Evolutionary conservation across 2,113 vertebrate species (phyloP), one percentile per base, ranked within the genome.

Genomic region (Triplophysa rosa): DNA sequence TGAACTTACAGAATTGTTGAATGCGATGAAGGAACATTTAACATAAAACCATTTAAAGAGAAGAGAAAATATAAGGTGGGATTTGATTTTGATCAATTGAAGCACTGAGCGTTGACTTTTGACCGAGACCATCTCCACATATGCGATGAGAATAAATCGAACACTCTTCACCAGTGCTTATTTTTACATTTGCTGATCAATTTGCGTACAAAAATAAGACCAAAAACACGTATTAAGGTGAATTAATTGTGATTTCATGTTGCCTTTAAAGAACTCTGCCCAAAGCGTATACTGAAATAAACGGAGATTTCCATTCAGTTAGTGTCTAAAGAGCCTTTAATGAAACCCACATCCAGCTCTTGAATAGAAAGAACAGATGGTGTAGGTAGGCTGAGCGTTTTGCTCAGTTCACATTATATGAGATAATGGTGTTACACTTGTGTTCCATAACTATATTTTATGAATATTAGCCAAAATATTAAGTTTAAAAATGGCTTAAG

Each of bases 301-400:
- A 77, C 71, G 58, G 47, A 33, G 29, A 56, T 56, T 56, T 56
- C 7, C 52, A 56, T 56, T 19, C 52, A 56, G 52, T 56, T 8
- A 8, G 17, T 56, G 17, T 56, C 1, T 56, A 56, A 56, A 17
- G 52, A 19, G 52, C 17, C 52, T 56, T n/a, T 56, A 8, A 56
- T 7, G 52, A 56, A 56, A 56, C 52, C 52, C 52, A 59, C 52
- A 69, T 79, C 37, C 67, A 17, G 33, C 40, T 45, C 65, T 79
- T 70, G 62, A 82, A 73, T 78, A 69, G 68, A 52, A 72, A 78
- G 68, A 45, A 49, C 72, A 67, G 49, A 78, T 59, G 75, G 75
- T 68, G 63, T 71, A 13, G 26, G 69, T 75, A 69, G 80, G 80
- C 73, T 65, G 59, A 78, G 37, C 42, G 71, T 58, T 47, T 17